Evolutionary conservation across 2,113 vertebrate species (phyloP), one percentile per base, ranked within the genome.

Genomic region (Eubucco bourcierii): DNA sequence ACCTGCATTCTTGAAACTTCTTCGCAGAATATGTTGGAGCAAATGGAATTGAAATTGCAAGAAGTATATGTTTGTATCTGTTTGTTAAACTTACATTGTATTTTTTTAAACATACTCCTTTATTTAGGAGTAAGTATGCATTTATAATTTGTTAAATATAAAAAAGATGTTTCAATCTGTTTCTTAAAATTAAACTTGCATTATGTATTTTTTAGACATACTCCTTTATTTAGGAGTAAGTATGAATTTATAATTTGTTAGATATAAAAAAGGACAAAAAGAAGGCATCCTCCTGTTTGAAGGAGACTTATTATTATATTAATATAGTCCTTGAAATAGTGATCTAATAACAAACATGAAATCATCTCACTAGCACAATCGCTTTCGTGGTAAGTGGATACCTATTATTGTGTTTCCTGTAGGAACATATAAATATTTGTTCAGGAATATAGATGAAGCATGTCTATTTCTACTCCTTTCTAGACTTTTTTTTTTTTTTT

Each of bases 301-400:
- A 74, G 81, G 23, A 87, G 56, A 64, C 15, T 88, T 41, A 31
- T 29, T 88, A n/a, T n/a, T n/a, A n/a, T n/a, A 95, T 95, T 94
- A 95, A 85, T 90, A 94, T 89, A 84, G 84, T 84, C 44, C 60
- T 92, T 92, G 64, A 78, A 87, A 92, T 95, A 94, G 92, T 87
- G 63, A 89, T 73, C 34, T 79, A 88, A 34, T 56, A 80, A 27
- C 14, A 67, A 80, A 47, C 4, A 21, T 90, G 82, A 47, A 68
- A 90, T 96, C 68, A 93, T 33, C 64, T 96, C 47, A 90, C 92
- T 94, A 91, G 52, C 82, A 94, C 56, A 47, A 41, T 83, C 29
- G 7, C 60, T 82, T 95, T 70, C 14, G 12, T 52, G 15, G 17
- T 27, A 86, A 83, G 13, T 23, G 10, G 37, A 47, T 59, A 60